phyloP scores from a whole-genome alignment of 2,888 invertebrate species.

The Apeira syringaria region DNA sequence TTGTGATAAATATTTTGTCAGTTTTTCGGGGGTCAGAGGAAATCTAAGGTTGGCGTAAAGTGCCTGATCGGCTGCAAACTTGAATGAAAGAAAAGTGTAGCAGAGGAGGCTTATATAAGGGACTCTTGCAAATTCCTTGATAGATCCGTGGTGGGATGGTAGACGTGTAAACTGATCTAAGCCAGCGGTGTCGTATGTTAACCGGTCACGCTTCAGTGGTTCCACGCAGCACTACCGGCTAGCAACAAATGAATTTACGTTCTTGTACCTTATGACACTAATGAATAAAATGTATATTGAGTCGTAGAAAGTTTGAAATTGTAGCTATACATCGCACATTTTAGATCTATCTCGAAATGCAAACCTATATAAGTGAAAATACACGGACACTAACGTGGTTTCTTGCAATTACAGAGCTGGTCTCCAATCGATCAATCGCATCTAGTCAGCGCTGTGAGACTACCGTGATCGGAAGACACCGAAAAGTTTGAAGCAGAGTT shows the following conservation, averaged over 20 bases:
- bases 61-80: background rate
- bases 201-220: slow-evolving; percentile 47
- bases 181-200: slow-evolving; percentile 51
- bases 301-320: no score
- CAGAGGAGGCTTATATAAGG: slow-evolving; percentile 33
- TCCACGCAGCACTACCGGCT: slow-evolving; percentile 43
- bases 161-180: slow-evolving; percentile 46
- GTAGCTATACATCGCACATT: no score
- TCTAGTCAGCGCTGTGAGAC: slow-evolving; percentile 41
- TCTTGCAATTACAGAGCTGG: slow-evolving; percentile 61
- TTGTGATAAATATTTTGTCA: slow-evolving; percentile 34
- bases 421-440: slow-evolving; percentile 46
- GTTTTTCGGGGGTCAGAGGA: slow-evolving; percentile 36
- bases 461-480: slow-evolving; percentile 25
- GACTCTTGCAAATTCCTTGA: slow-evolving; percentile 37
- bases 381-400: slow-evolving; percentile 56
- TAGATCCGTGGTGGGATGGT: slow-evolving; percentile 33
- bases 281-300: background rate
- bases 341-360: slow-evolving; percentile 33
- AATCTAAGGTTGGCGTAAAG: slow-evolving; percentile 17
- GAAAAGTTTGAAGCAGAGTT: slow-evolving; percentile 5
- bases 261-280: background rate
- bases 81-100: slow-evolving; percentile 2
- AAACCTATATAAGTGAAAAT: slow-evolving; percentile 35
- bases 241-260: slow-evolving; percentile 9